Evolutionary conservation across 2,113 vertebrate genomes (phyloP).

Genomic region (Indicator maculatus): DNA sequence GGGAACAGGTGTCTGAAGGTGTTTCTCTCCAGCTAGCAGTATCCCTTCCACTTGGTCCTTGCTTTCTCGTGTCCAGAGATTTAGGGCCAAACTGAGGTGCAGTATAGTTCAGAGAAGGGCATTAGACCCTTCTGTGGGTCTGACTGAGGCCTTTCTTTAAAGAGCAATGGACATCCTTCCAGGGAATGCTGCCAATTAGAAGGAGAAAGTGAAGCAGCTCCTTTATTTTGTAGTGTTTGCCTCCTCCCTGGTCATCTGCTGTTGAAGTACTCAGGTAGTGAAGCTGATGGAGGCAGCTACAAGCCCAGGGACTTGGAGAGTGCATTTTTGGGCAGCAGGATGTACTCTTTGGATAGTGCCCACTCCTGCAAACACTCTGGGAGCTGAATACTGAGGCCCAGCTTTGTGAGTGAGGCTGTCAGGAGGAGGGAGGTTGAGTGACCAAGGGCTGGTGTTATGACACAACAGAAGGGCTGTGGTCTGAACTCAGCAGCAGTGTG

Average conservation of each 20-base stretch:
- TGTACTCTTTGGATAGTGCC: not conserved
- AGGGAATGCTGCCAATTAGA: not conserved
- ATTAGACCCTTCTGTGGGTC: not conserved
- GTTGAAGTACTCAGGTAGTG: not conserved
- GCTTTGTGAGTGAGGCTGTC: not conserved
- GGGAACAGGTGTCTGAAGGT: not conserved
- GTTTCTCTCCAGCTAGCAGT: not conserved
- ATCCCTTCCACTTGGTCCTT: not conserved
- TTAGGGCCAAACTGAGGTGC: not conserved
- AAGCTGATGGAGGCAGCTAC: not conserved
- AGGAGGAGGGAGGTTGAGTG: not conserved
- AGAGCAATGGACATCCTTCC: not conserved
- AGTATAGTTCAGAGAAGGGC: not conserved
- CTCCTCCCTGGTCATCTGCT: not conserved
- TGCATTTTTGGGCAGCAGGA: not conserved
- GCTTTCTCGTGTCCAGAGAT: not conserved
- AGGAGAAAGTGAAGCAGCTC: not conserved
- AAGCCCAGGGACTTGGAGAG: not conserved
- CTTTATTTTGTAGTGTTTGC: not conserved
- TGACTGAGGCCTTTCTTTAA: not conserved
- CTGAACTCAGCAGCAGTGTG: not conserved
- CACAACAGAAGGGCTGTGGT: not conserved
- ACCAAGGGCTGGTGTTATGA: not conserved
- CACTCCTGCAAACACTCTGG: not conserved
- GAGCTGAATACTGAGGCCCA: not conserved